A percentile compares a stretch with the other conserved stretches of the same genome.
Conservation (phyloP, 2,113 vertebrate species). For the Sylvia atricapilla region DNA sequence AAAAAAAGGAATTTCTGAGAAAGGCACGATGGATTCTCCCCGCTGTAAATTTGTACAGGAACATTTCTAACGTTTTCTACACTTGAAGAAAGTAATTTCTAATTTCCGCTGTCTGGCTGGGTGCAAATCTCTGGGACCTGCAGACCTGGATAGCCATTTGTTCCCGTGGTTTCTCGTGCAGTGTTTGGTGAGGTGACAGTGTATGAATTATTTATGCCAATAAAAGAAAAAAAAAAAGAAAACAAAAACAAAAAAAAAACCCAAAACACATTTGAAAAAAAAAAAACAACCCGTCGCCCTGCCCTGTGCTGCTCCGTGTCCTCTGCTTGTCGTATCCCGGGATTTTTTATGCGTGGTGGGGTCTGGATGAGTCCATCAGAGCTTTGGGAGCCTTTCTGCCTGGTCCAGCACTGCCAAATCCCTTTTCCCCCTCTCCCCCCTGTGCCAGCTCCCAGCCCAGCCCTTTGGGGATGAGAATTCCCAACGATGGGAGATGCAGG, state of each 20-base stretch:
- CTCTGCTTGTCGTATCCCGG: accelerated
- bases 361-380: not conserved
- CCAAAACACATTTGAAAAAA: constrained; percentile 37
- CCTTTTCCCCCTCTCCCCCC: not conserved
- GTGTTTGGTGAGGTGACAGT: constrained; percentile 89
- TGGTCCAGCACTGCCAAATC: accelerated
- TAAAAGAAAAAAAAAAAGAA: constrained; percentile 61
- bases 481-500: not conserved
- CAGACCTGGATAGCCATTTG: constrained; percentile 80
- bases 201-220: constrained; percentile 88
- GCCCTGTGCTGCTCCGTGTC: not conserved
- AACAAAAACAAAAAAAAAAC: not conserved
- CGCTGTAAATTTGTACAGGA: constrained; percentile 95
- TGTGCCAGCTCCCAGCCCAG: accelerated
- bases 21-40: constrained; percentile 67
- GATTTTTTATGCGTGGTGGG: accelerated
- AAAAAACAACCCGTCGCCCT: constrained; percentile 15
- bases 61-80: constrained; percentile 98
- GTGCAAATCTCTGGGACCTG: constrained; percentile 82
- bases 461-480: not conserved
- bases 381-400: accelerated
- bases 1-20: not conserved
- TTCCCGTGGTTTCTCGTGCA: constrained; percentile 87
- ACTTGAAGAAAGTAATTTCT: constrained; percentile 90
- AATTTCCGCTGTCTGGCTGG: constrained; percentile 87